These are phyloP conservation scores for Enteromius thamalakanensis DNA, from an alignment of 2,797 vertebrate species.

Conservation along the genomic window DNA sequence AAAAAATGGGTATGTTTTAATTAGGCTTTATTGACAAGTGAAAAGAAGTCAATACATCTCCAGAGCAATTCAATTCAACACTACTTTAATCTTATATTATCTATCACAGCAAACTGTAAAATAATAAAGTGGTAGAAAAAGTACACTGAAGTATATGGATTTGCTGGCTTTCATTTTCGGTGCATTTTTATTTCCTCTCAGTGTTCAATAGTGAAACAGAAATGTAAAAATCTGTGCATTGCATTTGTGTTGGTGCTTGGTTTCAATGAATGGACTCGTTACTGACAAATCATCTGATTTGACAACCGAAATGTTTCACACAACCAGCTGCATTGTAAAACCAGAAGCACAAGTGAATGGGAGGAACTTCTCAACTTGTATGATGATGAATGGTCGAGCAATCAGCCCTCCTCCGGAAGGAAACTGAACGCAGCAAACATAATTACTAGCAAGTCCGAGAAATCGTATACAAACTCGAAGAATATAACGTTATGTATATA, in stretches of 20 bases:
- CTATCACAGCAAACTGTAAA: neutral
- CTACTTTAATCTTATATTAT: neutral
- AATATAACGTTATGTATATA: neutral
- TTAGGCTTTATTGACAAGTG: neutral
- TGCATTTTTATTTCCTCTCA: neutral
- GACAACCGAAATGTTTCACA: neutral
- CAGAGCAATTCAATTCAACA: neutral
- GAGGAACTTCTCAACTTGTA: conserved; percentile 28
- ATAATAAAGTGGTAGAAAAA: neutral
- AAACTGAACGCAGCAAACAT: conserved; percentile 11
- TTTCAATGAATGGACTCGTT: neutral
- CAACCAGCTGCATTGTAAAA: conserved; percentile 29
- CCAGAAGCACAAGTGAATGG: conserved; percentile 24
- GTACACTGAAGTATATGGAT: neutral
- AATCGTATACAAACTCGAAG: neutral
- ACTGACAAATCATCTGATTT: neutral
- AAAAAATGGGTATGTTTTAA: neutral
- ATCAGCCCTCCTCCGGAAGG: conserved; percentile 27
- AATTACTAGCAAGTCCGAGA: neutral
- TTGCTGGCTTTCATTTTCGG: neutral
- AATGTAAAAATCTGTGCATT: neutral
- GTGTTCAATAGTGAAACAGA: neutral
- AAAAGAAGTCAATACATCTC: neutral
- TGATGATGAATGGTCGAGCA: conserved; percentile 13
- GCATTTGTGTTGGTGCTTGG: neutral